Conservation (phyloP, 2,113 vertebrate genomes). For the Illadopsis cleaveri region DNA sequence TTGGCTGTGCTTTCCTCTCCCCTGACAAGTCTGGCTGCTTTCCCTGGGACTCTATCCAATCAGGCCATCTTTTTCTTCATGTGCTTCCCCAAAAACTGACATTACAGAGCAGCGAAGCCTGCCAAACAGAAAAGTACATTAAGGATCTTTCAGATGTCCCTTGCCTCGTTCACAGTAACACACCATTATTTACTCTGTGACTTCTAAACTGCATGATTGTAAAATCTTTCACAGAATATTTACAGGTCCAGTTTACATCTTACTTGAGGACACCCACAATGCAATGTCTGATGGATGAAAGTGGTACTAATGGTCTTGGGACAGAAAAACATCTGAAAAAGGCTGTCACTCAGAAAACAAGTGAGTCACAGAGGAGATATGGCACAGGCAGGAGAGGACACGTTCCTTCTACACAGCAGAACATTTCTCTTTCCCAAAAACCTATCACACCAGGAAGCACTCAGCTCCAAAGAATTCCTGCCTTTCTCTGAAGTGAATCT, state of each 20-base stretch:
- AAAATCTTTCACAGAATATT: background rate
- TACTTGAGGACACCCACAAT: background rate
- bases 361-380: background rate
- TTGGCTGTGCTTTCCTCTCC: background rate
- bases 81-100: background rate
- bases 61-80: background rate
- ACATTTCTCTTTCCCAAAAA: background rate
- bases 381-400: background rate
- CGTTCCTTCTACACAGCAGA: background rate
- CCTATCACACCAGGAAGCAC: background rate
- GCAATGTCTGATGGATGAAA: background rate
- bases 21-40: background rate
- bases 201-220: background rate
- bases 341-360: background rate
- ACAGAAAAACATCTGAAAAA: background rate
- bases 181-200: background rate
- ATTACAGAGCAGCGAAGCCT: background rate
- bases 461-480: background rate
- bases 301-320: background rate
- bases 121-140: background rate
- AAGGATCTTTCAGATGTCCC: background rate
- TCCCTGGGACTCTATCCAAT: background rate
- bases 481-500: background rate
- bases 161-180: background rate
- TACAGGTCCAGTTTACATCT: background rate